Evolutionary conservation across 1,140 invertebrate genomes (phyloP), one percentile per base, ranked within the genome.

Genomic region (Acromyrmex charruanus): DNA sequence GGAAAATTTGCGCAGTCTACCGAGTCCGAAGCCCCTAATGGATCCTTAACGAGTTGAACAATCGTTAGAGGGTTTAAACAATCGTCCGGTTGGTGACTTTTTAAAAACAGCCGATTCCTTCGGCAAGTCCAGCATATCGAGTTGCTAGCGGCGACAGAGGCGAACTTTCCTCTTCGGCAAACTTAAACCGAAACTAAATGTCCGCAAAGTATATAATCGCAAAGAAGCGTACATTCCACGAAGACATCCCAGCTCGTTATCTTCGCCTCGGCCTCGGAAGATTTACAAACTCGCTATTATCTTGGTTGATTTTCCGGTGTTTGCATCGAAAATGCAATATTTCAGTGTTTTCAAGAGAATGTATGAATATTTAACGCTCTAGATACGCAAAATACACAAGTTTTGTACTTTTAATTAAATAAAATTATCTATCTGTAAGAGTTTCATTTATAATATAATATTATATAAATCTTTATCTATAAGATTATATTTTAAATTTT

Each of bases 1-100:
- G 65, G 72, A 90, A 92, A 91, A 90, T 89, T 93, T 92, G 86
- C 71, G 85, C 85, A 87, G 87, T 90, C 72, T 91, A 85, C 86
- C 90, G 87, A 89, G 90, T 87, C 91, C 91, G 84, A 49, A 88
- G 66, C 68, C 87, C 86, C 92, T 94, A 94, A 94, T 94, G 93
- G 93, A 93, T 94, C 92, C 94, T 94, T 94, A 94, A 94, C 93
- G 93, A 94, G 94, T 94, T 94, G 93, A 94, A 95, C 93, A 94
- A 94, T 95, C 93, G 93, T 95, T 93, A 93, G 44, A 93, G 93
- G 94, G 92, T 92, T 94, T 93, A 93, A 93, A 94, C 93, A 93
- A 93, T 92, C 92, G 77, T 72, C 63, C 75, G 31, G 69, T 25
- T 77, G 55, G 28, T 81, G 28, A 82, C 63, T 89, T 86, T 88